Percentiles rank a stretch among this genome's conserved stretches.
Conservation (phyloP, 2,888 invertebrate genomes). For the Neoaliturus tenellus region DNA sequence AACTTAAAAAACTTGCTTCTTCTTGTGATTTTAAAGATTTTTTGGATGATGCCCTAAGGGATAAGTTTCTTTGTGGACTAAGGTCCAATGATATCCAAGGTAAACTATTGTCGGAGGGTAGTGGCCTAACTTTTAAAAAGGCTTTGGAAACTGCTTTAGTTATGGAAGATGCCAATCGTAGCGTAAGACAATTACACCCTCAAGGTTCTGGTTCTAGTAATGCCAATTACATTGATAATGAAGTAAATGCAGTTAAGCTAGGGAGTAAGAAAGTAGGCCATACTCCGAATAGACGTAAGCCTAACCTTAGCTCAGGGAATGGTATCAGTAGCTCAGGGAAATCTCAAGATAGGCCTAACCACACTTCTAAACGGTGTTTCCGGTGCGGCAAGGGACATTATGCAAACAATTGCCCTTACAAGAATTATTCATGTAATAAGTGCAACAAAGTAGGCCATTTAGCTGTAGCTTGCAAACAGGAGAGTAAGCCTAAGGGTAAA, state of each 20-base stretch:
- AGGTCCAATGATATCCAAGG: slow-evolving; percentile 5
- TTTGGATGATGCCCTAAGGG: slow-evolving; percentile 56
- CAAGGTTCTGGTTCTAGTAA: not conserved
- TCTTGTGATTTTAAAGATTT: slow-evolving; percentile 54
- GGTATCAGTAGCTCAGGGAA: not conserved
- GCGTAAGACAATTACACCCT: not conserved
- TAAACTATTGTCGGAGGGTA: not conserved
- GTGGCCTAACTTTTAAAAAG: not conserved
- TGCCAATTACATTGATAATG: not conserved
- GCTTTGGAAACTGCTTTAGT: not conserved
- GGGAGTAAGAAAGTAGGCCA: not conserved
- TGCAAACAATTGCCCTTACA: not conserved
- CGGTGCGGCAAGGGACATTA: not conserved
- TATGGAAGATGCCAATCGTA: not conserved
- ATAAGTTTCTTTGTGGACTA: slow-evolving; percentile 54
- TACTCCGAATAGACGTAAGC: not conserved
- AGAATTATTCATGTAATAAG: not conserved
- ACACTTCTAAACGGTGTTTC: not conserved
- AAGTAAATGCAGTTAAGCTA: not conserved
- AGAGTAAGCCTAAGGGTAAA: slow-evolving; percentile 16
- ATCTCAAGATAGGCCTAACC: not conserved
- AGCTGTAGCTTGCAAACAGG: not conserved
- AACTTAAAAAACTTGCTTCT: slow-evolving; percentile 45
- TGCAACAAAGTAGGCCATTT: not conserved
- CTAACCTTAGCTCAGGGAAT: not conserved